A percentile compares a stretch with the other conserved stretches of the same genome.
These are phyloP conservation scores for Scolanthus callimorphus DNA, from an alignment of 92 coral and sea anemone species.

Conservation along the genomic window DNA sequence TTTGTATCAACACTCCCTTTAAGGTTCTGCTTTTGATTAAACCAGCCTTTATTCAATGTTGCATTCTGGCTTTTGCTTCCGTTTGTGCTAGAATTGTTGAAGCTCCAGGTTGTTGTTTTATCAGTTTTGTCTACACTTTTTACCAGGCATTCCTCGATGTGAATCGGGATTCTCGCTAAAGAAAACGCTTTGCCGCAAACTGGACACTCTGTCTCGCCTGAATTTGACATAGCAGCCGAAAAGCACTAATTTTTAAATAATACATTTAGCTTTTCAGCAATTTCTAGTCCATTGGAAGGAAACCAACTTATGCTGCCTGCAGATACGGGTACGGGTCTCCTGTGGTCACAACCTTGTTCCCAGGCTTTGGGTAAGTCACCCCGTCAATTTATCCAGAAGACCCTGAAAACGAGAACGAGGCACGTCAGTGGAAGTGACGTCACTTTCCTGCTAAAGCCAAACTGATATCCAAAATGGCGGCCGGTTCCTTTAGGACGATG, in stretches of 20 bases:
- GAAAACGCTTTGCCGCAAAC: constrained; percentile 69
- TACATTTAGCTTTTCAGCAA: too few species aligned
- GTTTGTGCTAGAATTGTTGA: not conserved
- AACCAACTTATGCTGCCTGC: too few species aligned
- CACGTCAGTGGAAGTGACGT: constrained; percentile 61
- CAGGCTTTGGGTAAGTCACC: too few species aligned
- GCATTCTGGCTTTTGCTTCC: not conserved
- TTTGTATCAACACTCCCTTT: not conserved
- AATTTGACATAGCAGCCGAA: too few species aligned
- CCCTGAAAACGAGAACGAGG: too few species aligned
- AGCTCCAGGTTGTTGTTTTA: constrained; percentile 3
- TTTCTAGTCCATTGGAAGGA: too few species aligned
- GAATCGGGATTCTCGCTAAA: constrained; percentile 45
- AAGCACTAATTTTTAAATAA: too few species aligned
- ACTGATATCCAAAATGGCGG: constrained; percentile 73
- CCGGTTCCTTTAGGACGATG: constrained; percentile 85
- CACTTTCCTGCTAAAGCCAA: constrained; percentile 34
- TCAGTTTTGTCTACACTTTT: constrained; percentile 13
- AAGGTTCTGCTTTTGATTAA: not conserved
- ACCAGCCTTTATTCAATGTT: not conserved
- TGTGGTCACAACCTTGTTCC: too few species aligned
- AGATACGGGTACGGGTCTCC: too few species aligned
- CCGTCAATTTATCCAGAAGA: too few species aligned
- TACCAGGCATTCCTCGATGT: constrained; percentile 79
- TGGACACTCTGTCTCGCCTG: constrained; percentile 63